These are phyloP conservation scores for Drosophila diplacantha DNA, from an alignment of 2,888 invertebrate species.

Conservation along the genomic window DNA sequence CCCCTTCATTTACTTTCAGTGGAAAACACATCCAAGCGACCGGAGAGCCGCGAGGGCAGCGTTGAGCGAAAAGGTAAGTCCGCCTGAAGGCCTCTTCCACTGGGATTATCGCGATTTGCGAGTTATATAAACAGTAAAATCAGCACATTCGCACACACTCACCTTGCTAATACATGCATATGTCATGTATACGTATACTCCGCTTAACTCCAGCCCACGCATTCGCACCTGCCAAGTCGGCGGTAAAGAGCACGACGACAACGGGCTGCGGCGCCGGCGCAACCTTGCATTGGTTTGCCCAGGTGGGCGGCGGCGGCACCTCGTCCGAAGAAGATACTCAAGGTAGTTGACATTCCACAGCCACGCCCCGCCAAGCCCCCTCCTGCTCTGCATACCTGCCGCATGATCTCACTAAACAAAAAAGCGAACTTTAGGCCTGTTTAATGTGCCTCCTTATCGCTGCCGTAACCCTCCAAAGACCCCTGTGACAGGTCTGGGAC, in stretches of 20 bases:
- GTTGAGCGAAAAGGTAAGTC: slow-evolving; percentile 76
- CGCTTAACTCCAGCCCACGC: slow-evolving; percentile 38
- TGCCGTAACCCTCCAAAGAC: slow-evolving; percentile 16
- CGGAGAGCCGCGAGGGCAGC: slow-evolving; percentile 77
- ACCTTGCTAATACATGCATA: slow-evolving; percentile 9
- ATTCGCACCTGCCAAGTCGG: slow-evolving; percentile 24
- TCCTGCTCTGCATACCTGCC: slow-evolving; percentile 15
- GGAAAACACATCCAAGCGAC: slow-evolving; percentile 75
- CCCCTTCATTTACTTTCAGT: slow-evolving; percentile 65
- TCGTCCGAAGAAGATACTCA: slow-evolving; percentile 66
- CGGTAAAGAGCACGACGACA: slow-evolving; percentile 8
- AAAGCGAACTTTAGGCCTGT: slow-evolving; percentile 10
- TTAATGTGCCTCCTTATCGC: slow-evolving; percentile 38
- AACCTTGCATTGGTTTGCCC: slow-evolving; percentile 78
- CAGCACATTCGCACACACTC: slow-evolving; percentile 21
- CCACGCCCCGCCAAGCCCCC: slow-evolving; percentile 12
- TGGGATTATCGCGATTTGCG: slow-evolving; percentile 29
- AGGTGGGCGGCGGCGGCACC: slow-evolving; percentile 70
- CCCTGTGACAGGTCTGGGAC: slow-evolving; percentile 10
- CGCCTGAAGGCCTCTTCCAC: slow-evolving; percentile 9
- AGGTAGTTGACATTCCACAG: slow-evolving; percentile 65
- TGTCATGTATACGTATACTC: slow-evolving; percentile 4
- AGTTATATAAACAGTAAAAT: slow-evolving; percentile 40
- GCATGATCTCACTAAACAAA: slow-evolving; percentile 47
- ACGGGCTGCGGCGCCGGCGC: slow-evolving; percentile 51